Evolutionary conservation across 1,140 invertebrate species (phyloP), one percentile per base, ranked within the genome.

Genomic region (Papilio glaucus): DNA sequence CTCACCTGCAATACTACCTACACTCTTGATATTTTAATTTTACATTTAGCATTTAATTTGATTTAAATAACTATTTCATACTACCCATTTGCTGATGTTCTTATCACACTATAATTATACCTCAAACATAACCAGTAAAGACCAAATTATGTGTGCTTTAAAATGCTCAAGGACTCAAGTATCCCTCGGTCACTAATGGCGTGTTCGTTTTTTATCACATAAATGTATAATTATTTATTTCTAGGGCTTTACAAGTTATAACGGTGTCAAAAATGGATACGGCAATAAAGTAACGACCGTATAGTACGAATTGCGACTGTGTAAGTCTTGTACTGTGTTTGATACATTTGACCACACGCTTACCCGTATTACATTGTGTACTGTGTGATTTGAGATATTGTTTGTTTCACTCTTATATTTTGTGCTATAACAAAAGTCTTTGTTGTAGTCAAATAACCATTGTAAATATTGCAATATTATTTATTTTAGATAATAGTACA

Each of bases 171-270:
- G 42, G n/a, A 0, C 21, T 57, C 4, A 5, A 26, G 21, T 57
- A 0, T 24, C 21, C 4, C 9, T 3, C 29, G 29, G 29, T 21
- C 18, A 24, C 18, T 24, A 57, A 26, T 12, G 0, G 21, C 24
- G 3, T 57, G 18, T 26, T 21, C 15, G 12, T 12, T 26, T 1
- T 57, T 38, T 38, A 71, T 73, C 57, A 72, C 62, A 68, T 45
- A 60, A 53, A 72, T 69, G 53, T 62, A 29, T 72, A 53, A 72
- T 71, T 77, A 60, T 87, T 86, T 86, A 82, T 90, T 93, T 93
- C 74, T 93, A 93, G 91, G 91, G 89, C 26, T 93, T 93, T 86
- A 93, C 89, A 89, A 93, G 91, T 87, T 93, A 93, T 93, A 91
- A 91, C 63, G 89, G 86, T 86, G 91, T 91, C 82, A 93, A 90